A percentile compares a stretch with the other conserved stretches of the same genome.
phyloP scores from a whole-genome alignment of 2,888 invertebrate species.

The Nemotelus pantherinus region DNA sequence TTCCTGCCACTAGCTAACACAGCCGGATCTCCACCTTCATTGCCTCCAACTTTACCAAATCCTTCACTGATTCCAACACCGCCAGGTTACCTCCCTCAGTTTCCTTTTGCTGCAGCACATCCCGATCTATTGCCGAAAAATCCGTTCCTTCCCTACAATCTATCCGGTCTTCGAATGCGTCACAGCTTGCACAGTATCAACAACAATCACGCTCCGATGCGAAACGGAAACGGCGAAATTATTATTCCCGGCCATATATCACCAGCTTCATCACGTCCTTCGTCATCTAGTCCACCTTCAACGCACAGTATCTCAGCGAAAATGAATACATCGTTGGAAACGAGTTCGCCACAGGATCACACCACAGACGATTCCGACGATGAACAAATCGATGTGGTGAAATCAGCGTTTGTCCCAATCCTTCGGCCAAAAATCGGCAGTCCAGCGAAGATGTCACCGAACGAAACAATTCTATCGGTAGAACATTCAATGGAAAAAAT shows the following conservation, averaged over 20 bases:
- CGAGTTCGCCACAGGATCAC: constrained; percentile 70
- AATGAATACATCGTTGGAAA: constrained; percentile 70
- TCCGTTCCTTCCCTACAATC: constrained; percentile 70
- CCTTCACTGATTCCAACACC: constrained; percentile 68
- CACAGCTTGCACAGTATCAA: constrained; percentile 55
- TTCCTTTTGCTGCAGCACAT: constrained; percentile 67
- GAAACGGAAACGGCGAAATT: constrained; percentile 58
- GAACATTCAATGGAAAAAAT: constrained; percentile 57
- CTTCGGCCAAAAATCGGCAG: constrained; percentile 65
- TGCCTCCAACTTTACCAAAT: constrained; percentile 51
- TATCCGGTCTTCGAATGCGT: constrained; percentile 62
- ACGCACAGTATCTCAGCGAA: constrained; percentile 55
- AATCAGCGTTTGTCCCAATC: constrained; percentile 78
- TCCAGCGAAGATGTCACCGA: constrained; percentile 61
- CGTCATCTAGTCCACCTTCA: constrained; percentile 61
- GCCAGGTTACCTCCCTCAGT: constrained; percentile 68
- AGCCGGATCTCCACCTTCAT: constrained; percentile 64
- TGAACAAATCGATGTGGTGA: constrained; percentile 79
- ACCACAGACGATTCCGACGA: constrained; percentile 74
- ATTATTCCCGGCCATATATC: constrained; percentile 58
- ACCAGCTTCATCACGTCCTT: constrained; percentile 63
- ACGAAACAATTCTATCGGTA: constrained; percentile 27
- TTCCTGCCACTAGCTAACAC: constrained; percentile 49
- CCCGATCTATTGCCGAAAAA: constrained; percentile 68
- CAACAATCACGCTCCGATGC: constrained; percentile 55